Evolutionary conservation across 2,888 invertebrate genomes (phyloP).

Genomic region (Drosophila acutilabella): DNA sequence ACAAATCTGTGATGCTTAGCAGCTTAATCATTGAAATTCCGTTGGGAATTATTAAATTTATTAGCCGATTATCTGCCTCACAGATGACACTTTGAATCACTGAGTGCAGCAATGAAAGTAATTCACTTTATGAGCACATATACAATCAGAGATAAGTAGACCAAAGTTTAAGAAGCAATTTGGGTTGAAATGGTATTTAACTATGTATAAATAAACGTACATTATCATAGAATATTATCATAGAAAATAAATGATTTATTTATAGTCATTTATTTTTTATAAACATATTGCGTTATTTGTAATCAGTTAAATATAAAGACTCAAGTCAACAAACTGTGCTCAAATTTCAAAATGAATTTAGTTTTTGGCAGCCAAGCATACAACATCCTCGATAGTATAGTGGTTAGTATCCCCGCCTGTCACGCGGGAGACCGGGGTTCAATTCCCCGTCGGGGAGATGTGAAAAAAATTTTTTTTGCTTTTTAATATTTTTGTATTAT

Average conservation of each 20-base stretch:
- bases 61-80: background rate
- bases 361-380: background rate
- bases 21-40: background rate
- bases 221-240: too few relatives aligned
- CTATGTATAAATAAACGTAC: too few relatives aligned
- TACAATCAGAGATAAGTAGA: background rate
- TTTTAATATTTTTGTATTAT: background rate
- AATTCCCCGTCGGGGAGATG: conserved; percentile 15
- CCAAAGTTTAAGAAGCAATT: too few relatives aligned
- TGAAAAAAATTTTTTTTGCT: background rate
- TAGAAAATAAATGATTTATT: too few relatives aligned
- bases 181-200: too few relatives aligned
- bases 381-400: conserved; percentile 18
- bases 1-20: background rate
- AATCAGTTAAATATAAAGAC: background rate
- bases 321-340: too few relatives aligned
- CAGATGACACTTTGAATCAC: background rate
- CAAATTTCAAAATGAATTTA: too few relatives aligned
- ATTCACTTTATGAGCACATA: background rate
- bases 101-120: background rate
- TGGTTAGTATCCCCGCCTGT: conserved; percentile 19
- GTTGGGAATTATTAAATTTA: background rate
- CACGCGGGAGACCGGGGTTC: conserved; percentile 14
- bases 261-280: too few relatives aligned
- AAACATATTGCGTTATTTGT: too few relatives aligned